Evolutionary conservation across 1,140 invertebrate genomes (phyloP), one percentile per base, ranked within the genome.

Genomic region (Lasaia peninsularis): DNA sequence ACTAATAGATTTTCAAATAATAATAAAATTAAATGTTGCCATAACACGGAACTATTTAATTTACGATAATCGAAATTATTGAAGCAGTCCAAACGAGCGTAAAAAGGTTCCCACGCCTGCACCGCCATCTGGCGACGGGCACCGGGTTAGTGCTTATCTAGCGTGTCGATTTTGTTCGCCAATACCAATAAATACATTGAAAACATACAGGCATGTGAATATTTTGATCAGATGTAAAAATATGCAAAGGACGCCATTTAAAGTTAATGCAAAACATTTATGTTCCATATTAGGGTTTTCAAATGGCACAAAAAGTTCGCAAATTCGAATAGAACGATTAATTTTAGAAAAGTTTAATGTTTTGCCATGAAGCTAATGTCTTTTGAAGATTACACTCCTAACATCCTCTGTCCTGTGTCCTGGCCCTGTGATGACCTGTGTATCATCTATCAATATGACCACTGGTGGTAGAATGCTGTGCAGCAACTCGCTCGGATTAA

Each of bases 141-240:
- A 48, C 49, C 48, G 21, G 48, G 1, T 51, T 48, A 55, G 40
- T 48, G 40, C 40, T 48, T 48, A 18, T 48, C 33, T 18, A 54
- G 58, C 18, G 20, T 50, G 52, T 14, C 20, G 12, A 65, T 66
- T 60, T 66, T 66, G 68, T 68, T 72, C 56, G 52, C 69, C 55
- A 71, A 75, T 66, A 62, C 63, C 69, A 75, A 75, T 63, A 77
- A 73, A 75, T 71, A 64, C 57, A 40, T 4, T 11, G n/a, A 48
- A 40, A 48, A 3, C 20, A 10, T 44, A 20, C 37, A 44, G 18
- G 40, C 40, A 18, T 48, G 18, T n/a, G 40, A 40, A 48, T 20
- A 48, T 21, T 20, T 10, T 5, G 16, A 6, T 21, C 5, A 21
- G 18, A 48, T 20, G 40, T 48, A 48, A 48, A 2, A 20, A 9